Conservation (phyloP, 2,888 invertebrate genomes). For the Ecliptopera silaceata region DNA sequence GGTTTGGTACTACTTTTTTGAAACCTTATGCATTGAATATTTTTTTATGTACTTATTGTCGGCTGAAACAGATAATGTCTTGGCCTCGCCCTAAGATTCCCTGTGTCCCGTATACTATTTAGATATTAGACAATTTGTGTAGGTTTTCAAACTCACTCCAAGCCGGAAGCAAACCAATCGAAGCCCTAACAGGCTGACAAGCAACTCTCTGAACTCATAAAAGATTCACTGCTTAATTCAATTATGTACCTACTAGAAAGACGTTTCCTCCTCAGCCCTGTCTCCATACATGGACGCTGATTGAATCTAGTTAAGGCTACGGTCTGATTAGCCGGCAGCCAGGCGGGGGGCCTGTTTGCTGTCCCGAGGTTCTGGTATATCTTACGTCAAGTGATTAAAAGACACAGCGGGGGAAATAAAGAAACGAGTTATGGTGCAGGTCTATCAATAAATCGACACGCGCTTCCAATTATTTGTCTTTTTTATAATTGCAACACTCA, state of each 20-base stretch:
- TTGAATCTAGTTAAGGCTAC: slow-evolving; percentile 50
- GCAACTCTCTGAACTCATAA: slow-evolving; percentile 4
- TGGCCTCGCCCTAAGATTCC: too few relatives aligned
- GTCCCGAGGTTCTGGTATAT: slow-evolving; percentile 10
- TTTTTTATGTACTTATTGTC: too few relatives aligned
- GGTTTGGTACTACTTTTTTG: too few relatives aligned
- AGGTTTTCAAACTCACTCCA: too few relatives aligned
- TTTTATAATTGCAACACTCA: too few relatives aligned
- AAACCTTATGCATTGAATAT: too few relatives aligned
- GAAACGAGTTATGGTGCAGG: too few relatives aligned
- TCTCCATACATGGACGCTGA: slow-evolving; percentile 36
- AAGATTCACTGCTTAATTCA: slow-evolving; percentile 25
- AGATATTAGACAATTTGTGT: too few relatives aligned
- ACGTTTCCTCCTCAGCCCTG: slow-evolving; percentile 54
- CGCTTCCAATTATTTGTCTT: too few relatives aligned
- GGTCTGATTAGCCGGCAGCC: slow-evolving; percentile 27
- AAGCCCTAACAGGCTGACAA: not conserved
- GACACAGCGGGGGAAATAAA: not conserved
- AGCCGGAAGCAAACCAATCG: not conserved
- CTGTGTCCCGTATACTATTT: too few relatives aligned
- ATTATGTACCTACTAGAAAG: slow-evolving; percentile 32
- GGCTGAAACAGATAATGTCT: too few relatives aligned
- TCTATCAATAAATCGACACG: too few relatives aligned
- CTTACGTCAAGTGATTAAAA: not conserved
- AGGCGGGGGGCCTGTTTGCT: slow-evolving; percentile 13